Conservation (phyloP, 2,113 vertebrate genomes). For the Procapra przewalskii region DNA sequence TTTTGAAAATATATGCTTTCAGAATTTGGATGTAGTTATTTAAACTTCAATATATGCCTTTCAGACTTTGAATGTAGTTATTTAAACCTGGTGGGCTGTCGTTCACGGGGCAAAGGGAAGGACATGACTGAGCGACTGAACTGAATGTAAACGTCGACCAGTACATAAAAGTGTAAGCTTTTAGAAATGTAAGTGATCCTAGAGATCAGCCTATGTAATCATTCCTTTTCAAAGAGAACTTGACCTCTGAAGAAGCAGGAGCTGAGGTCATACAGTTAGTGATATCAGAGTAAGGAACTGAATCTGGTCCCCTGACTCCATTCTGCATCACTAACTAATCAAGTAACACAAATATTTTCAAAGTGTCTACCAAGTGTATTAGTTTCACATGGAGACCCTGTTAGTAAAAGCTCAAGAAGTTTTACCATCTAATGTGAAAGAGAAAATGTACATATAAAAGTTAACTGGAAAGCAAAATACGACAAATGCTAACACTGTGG, state of each 20-base stretch:
- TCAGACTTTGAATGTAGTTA: background rate
- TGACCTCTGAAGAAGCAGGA: background rate
- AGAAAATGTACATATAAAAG: background rate
- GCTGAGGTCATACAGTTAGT: background rate
- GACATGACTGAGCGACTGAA: background rate
- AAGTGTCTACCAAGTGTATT: background rate
- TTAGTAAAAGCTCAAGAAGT: background rate
- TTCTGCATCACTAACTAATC: background rate
- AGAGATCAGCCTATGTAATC: background rate
- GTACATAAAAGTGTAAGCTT: background rate
- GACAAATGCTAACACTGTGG: background rate
- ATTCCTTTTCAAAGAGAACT: background rate
- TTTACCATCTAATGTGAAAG: background rate
- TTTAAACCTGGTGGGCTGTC: background rate
- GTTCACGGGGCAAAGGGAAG: background rate
- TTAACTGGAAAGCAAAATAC: background rate
- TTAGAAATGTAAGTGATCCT: background rate
- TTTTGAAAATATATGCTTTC: background rate
- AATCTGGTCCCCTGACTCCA: background rate
- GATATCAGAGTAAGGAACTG: background rate
- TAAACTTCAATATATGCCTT: background rate
- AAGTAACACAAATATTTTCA: background rate
- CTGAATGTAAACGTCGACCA: conserved; percentile 22
- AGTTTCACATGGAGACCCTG: background rate
- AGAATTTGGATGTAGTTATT: conserved; percentile 29